Conservation (phyloP, 2,797 vertebrate species). For the Liasis olivaceus region DNA sequence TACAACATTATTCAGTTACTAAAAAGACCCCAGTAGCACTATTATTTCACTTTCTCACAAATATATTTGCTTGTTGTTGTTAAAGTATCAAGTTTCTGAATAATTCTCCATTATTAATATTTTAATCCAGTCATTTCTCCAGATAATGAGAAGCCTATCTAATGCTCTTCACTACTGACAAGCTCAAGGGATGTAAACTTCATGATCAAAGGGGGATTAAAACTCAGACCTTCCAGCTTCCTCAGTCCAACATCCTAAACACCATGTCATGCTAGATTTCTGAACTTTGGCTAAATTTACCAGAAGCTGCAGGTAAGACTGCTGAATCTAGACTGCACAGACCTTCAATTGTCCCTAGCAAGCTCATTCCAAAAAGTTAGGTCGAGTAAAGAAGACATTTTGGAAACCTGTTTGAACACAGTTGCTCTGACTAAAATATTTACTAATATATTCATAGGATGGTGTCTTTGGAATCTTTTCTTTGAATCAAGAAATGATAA, state of each 20-base stretch:
- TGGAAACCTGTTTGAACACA: not conserved
- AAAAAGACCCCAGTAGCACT: constrained; percentile 67
- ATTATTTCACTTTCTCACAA: constrained; percentile 65
- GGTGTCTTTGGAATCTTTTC: not conserved
- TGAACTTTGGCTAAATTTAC: not conserved
- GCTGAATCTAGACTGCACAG: constrained; percentile 30
- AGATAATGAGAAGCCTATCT: too few species aligned
- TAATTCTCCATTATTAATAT: constrained; percentile 30
- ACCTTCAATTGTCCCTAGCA: constrained; percentile 33
- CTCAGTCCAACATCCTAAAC: not conserved
- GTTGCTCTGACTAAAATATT: not conserved
- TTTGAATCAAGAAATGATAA: not conserved
- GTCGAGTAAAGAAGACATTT: not conserved
- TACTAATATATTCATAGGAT: not conserved
- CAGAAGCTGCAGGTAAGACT: constrained; percentile 23
- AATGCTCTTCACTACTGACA: too few species aligned
- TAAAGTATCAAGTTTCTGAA: constrained; percentile 68
- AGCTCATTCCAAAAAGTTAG: not conserved
- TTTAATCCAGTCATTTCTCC: not conserved
- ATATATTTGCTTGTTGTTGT: constrained; percentile 67
- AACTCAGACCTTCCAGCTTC: not conserved
- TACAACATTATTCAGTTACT: constrained; percentile 65
- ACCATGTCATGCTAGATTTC: not conserved
- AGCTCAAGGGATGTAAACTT: not conserved
- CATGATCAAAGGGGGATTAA: not conserved